Conservation (phyloP, 2,888 invertebrate genomes). For the Hylaea fasciaria region DNA sequence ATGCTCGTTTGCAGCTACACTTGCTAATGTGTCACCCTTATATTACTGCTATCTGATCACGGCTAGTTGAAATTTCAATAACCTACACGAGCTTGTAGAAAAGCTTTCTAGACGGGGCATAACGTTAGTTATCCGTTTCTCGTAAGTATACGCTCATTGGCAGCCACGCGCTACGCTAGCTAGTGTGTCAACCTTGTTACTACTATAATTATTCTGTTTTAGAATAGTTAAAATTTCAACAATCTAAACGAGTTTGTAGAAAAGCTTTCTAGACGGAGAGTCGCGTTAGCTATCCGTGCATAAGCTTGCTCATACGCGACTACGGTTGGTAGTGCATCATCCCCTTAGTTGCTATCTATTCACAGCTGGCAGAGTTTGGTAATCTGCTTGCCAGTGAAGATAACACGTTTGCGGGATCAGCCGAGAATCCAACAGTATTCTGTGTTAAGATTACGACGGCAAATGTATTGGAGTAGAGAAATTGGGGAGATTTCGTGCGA, state of each 20-base stretch:
- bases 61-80: too few relatives aligned
- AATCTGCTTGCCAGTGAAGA: constrained; percentile 67
- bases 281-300: background rate
- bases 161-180: too few relatives aligned
- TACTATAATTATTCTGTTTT: too few relatives aligned
- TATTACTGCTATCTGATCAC: too few relatives aligned
- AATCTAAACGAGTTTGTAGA: too few relatives aligned
- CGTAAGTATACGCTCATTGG: too few relatives aligned
- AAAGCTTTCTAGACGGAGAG: background rate
- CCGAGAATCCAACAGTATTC: constrained; percentile 58
- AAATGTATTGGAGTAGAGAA: constrained; percentile 16
- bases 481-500: constrained; percentile 16
- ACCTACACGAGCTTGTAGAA: too few relatives aligned
- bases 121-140: background rate
- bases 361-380: constrained; percentile 59
- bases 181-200: too few relatives aligned
- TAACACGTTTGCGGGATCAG: constrained; percentile 66
- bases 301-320: constrained; percentile 16
- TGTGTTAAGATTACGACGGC: constrained; percentile 60
- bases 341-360: constrained; percentile 33
- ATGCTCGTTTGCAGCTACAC: too few relatives aligned
- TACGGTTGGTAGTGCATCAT: constrained; percentile 24
- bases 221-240: too few relatives aligned
- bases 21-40: too few relatives aligned
- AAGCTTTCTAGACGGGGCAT: background rate